A percentile compares a stretch with the other conserved stretches of the same genome.
These are phyloP conservation scores for Eulemur coronatus DNA, from an alignment of 2,797 vertebrate genomes.

Conservation along the genomic window DNA sequence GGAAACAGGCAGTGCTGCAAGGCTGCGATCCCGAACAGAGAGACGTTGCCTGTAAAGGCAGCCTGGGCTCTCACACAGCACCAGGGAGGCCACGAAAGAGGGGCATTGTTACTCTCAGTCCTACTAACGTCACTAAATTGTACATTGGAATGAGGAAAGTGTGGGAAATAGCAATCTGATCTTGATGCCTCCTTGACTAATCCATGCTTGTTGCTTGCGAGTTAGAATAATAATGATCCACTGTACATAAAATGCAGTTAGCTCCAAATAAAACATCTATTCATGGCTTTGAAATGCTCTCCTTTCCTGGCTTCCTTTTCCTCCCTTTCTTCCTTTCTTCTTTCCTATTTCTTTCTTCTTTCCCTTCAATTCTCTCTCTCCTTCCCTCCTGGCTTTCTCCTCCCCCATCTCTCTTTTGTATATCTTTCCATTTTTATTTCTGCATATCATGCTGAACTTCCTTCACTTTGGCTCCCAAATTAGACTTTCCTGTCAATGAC, in stretches of 20 bases:
- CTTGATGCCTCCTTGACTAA: background rate
- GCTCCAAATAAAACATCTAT: background rate
- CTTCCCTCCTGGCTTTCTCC: background rate
- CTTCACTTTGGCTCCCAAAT: background rate
- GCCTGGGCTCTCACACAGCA: background rate
- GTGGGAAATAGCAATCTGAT: background rate
- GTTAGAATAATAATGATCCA: background rate
- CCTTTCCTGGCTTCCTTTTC: background rate
- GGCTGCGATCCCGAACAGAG: background rate
- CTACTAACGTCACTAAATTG: background rate
- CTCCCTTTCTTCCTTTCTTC: too few relatives aligned
- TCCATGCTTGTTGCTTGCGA: background rate
- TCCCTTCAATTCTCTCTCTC: background rate
- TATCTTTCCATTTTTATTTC: background rate
- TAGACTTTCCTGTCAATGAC: background rate
- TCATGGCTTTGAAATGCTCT: background rate
- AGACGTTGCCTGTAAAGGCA: background rate
- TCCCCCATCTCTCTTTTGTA: background rate
- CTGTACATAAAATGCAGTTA: background rate
- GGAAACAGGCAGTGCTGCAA: background rate
- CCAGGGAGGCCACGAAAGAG: background rate
- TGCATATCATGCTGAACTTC: background rate
- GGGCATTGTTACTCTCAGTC: background rate
- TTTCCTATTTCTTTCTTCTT: background rate
- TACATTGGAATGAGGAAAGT: background rate